Base-by-base conservation (phyloP, 2,888 invertebrate genomes). In the Volucella bombylans region DNA sequence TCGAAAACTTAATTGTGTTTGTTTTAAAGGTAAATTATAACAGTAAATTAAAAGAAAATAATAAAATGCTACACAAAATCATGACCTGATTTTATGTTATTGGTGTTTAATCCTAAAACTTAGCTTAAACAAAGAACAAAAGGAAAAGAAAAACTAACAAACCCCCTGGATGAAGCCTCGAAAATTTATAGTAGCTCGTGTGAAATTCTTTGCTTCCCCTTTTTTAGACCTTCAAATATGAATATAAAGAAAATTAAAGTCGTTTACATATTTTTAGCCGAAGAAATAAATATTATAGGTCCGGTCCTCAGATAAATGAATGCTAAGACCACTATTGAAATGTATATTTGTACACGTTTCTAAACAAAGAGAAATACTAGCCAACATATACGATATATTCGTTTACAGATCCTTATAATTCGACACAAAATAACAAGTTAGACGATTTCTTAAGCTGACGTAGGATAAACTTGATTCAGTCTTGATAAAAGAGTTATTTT, bases 261-360 rank as follows among this genome's bases (percentile, higher is more conserved):
- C 4, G 31, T 31, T 31, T 31, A 31, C 6, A 31, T 31, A 31
- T 31, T 31, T 31, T 31, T 31, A 31, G 31, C 6, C 31, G 6
- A 31, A 31, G 31, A 31, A 31, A 31, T 31, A 31, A 6, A 31
- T 31, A 6, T 31, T 31, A 23, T 23, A 23, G 2, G 18, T 31
- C 2, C 1, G 31, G 6, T 31, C 31, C 23, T 23, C 23, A 1
- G 23, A 23, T 23, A 23, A 23, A 23, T 23, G 4, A 23, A 4
- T 23, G 23, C 4, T 31, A 23, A 45, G 12, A 73, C 38, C 68
- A 72, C n/a, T 61, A 38, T 69, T 74, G 65, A 49, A 12, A 74
- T 83, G 78, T 69, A 83, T 83, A 83, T 83, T 83, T 83, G 80
- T 83, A 74, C 80, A 83, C 80, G 80, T 80, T 83, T 80, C 61